Conservation (phyloP, 2,888 invertebrate genomes). For the Cecidostiba fungosa region DNA sequence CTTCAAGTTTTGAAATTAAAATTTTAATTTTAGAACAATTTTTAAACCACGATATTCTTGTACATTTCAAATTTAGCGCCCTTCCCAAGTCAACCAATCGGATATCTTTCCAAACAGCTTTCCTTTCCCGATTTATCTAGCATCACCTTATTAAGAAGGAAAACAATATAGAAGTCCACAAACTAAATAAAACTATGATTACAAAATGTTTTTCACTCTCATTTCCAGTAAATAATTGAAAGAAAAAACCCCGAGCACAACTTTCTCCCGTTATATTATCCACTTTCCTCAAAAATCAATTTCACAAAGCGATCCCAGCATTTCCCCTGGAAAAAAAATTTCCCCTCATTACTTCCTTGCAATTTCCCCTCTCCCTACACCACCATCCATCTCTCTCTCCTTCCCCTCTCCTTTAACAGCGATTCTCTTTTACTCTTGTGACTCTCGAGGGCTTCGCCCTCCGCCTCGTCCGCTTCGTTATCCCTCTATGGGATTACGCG, state of each 20-base stretch:
- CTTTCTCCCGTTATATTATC: neutral
- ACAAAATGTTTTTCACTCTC: no score
- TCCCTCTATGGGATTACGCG: conserved; percentile 41
- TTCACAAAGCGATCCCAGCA: neutral
- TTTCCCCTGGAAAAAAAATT: neutral
- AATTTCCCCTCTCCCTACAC: conserved; percentile 11
- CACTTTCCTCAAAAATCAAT: conserved; percentile 2
- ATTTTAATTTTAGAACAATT: no score
- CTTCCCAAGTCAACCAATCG: no score
- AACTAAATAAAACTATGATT: no score
- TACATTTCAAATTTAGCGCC: no score
- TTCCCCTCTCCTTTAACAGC: neutral
- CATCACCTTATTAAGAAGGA: no score
- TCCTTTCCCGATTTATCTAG: no score
- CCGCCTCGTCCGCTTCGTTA: conserved; percentile 29
- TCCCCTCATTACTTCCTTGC: neutral
- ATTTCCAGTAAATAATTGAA: neutral
- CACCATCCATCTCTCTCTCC: neutral
- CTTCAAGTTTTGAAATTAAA: no score
- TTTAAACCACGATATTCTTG: no score
- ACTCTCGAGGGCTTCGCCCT: conserved; percentile 37
- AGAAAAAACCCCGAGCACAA: neutral
- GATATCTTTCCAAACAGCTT: no score
- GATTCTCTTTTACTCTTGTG: conserved; percentile 7
- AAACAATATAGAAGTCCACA: no score